Base-by-base conservation (phyloP, 2,113 vertebrate genomes). In the Eleginops maclovinus region DNA sequence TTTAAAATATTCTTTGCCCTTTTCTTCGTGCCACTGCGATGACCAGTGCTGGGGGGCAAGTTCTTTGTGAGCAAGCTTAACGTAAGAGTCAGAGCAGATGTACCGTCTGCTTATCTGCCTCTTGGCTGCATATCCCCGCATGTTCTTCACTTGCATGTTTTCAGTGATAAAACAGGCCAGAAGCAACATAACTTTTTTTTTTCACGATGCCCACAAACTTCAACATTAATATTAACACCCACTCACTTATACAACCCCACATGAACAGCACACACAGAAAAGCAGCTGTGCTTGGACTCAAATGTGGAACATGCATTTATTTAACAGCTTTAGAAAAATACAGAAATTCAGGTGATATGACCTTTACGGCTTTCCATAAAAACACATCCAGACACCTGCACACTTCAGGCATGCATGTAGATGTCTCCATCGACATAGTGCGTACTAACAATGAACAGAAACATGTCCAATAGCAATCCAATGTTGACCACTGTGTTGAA, bases 221-320 rank as follows among this genome's bases (percentile, higher is more conserved):
- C 4, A 26, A 59, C 66, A 82, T 60, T 70, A 47, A 41, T n/a
- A 65, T 71, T 31, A 43, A 28, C 65, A 75, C 71, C 76, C 58
- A 74, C 70, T 19, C 4, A 0, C 56, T 55, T 28, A n/a, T 43
- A 46, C n/a, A 77, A 56, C 6, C 31, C 31, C 15, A 41, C 11
- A 9, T 17, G 17, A 43, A 49, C 17, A 28, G 16, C 19, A 26
- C n/a, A 49, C 11, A 14, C 5, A 21, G 8, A 28, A 12, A 77
- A 31, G 47, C 12, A 51, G n/a, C 19, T 60, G 56, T n/a, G 16
- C 9, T 11, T 44, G 55, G 10, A 4, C 21, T 21, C 11, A 40
- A 13, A 63, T 21, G 28, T 43, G 19, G 56, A 41, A 69, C 40
- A 55, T n/a, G 17, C 40, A 56, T 73, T n/a, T 21, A 41, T 41